These are phyloP conservation scores for Hydriomena furcata DNA, from an alignment of 2,888 invertebrate genomes.

Conservation along the genomic window DNA sequence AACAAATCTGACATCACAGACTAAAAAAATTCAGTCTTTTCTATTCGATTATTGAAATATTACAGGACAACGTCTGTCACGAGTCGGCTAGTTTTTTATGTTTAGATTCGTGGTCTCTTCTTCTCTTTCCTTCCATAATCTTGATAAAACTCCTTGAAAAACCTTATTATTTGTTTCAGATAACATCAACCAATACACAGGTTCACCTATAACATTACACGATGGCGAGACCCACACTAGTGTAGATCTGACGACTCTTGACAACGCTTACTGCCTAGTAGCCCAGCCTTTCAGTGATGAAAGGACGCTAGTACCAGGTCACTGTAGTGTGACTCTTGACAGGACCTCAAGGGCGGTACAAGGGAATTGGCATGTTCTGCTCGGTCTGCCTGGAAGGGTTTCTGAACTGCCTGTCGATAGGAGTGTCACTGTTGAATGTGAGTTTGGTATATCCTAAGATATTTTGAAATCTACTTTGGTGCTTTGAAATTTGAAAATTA, in stretches of 20 bases:
- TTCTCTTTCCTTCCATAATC: too few relatives aligned
- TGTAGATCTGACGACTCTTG: slow-evolving; percentile 53
- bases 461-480: too few relatives aligned
- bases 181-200: slow-evolving; percentile 41
- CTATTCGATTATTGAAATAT: too few relatives aligned
- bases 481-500: too few relatives aligned
- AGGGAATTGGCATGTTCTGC: slow-evolving; percentile 71
- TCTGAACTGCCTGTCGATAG: slow-evolving; percentile 62
- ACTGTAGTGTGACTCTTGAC: slow-evolving; percentile 65
- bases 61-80: too few relatives aligned
- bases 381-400: slow-evolving; percentile 72
- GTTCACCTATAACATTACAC: slow-evolving; percentile 52
- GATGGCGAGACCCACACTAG: slow-evolving; percentile 54
- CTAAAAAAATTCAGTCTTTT: too few relatives aligned
- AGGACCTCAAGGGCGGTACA: slow-evolving; percentile 68
- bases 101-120: too few relatives aligned
- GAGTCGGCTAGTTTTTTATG: too few relatives aligned
- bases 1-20: too few relatives aligned
- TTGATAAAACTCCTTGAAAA: too few relatives aligned
- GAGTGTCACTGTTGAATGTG: slow-evolving; percentile 64
- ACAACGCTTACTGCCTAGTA: slow-evolving; percentile 66
- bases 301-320: slow-evolving; percentile 64
- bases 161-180: slow-evolving; percentile 33
- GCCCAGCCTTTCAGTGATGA: slow-evolving; percentile 71
- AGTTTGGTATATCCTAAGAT: slow-evolving; percentile 18